These are phyloP conservation scores for Coleophora flavipennella DNA, from an alignment of 2,888 invertebrate species.

Conservation along the genomic window DNA sequence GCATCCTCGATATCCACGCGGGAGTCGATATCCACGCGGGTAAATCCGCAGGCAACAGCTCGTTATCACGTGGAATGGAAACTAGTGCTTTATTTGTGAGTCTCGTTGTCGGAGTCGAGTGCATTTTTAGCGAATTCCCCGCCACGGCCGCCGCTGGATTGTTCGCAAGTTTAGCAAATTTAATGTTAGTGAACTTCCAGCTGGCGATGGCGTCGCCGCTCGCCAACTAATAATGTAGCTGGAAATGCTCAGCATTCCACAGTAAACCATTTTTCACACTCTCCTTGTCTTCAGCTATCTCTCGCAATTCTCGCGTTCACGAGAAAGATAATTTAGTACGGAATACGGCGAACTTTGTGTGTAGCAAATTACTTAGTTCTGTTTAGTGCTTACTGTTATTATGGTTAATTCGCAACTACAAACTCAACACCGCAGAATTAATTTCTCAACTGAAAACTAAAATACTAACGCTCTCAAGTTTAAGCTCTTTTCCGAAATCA, in stretches of 20 bases:
- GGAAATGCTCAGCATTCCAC: conserved; percentile 33
- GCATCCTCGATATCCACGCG: too few species aligned
- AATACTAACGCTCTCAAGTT: too few species aligned
- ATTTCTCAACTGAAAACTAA: too few species aligned
- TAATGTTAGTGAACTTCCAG: conserved; percentile 29
- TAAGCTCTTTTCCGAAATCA: conserved; percentile 3
- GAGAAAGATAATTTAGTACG: too few species aligned
- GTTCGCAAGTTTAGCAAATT: conserved; percentile 33
- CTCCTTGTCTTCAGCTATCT: background rate
- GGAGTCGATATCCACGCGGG: too few species aligned
- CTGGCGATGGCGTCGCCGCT: conserved; percentile 19
- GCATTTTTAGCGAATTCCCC: conserved; percentile 38
- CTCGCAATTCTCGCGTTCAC: too few species aligned
- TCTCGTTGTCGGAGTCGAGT: conserved; percentile 20
- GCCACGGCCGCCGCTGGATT: conserved; percentile 32
- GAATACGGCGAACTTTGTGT: too few species aligned
- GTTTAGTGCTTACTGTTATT: too few species aligned
- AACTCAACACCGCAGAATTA: too few species aligned
- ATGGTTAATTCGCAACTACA: too few species aligned
- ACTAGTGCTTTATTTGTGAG: too few species aligned
- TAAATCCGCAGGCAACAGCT: background rate
- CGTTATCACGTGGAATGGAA: conserved; percentile 3
- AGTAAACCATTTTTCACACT: conserved; percentile 23
- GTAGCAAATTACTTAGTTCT: too few species aligned
- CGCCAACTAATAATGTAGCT: conserved; percentile 27